Conservation (phyloP, 2,113 vertebrate species). For the Corythornis madagascariensis region DNA sequence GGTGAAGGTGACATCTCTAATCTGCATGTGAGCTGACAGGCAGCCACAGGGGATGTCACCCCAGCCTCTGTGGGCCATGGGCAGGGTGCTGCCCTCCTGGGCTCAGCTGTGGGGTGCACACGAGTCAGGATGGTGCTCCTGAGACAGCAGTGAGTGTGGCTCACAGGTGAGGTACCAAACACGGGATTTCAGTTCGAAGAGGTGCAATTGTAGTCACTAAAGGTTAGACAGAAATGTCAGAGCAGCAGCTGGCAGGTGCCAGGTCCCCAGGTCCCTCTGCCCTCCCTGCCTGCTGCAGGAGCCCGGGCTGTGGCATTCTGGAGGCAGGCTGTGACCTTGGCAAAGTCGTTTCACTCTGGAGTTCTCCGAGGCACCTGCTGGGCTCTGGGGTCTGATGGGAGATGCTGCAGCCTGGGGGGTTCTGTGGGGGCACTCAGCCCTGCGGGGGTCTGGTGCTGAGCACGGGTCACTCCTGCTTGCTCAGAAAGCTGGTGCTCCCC, state of each 20-base stretch:
- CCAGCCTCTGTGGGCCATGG: no score
- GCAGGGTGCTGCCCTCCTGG: no score
- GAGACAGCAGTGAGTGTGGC: no score
- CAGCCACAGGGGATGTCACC: no score
- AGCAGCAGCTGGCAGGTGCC: background rate
- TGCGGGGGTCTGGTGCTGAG: background rate
- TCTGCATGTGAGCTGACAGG: no score
- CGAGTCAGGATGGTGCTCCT: no score
- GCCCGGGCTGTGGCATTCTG: background rate
- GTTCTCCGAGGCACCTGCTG: no score
- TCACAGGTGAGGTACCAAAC: no score
- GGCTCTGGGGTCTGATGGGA: background rate
- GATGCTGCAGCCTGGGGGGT: background rate
- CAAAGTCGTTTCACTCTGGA: background rate
- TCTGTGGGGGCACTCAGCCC: background rate
- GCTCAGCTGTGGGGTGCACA: no score
- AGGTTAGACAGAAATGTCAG: background rate
- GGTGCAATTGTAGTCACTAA: background rate
- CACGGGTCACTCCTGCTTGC: fast-evolving
- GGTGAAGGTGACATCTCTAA: no score
- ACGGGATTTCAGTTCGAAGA: no score
- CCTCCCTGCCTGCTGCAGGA: no score
- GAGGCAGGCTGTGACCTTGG: background rate
- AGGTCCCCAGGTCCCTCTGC: fast-evolving
- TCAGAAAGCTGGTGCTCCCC: background rate